Conservation (phyloP, 2,113 vertebrate genomes). For the Ageneiosus marmoratus region DNA sequence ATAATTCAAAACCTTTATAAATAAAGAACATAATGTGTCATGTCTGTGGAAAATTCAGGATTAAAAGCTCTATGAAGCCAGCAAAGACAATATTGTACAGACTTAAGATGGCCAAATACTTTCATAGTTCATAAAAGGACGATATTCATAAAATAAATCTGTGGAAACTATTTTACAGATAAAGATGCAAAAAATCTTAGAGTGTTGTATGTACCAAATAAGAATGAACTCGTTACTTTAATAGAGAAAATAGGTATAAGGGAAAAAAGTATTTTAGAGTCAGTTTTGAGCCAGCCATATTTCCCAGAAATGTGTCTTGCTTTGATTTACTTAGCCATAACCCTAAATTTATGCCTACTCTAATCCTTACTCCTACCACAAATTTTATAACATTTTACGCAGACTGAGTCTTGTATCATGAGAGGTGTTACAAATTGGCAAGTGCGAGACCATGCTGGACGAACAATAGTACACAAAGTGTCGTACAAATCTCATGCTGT, state of each 20-base stretch:
- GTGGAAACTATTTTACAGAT: background rate
- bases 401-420: background rate
- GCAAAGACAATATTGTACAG: no score
- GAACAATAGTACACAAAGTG: background rate
- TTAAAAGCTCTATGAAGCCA: background rate
- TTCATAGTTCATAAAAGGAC: no score
- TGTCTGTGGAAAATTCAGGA: background rate
- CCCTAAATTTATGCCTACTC: background rate
- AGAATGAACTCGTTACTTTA: background rate
- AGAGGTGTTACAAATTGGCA: background rate
- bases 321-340: background rate
- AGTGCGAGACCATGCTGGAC: background rate
- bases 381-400: background rate
- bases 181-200: background rate
- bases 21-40: background rate
- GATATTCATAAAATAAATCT: background rate
- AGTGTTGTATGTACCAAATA: background rate
- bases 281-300: background rate
- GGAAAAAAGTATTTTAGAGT: background rate
- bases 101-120: background rate
- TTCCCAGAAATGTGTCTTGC: background rate
- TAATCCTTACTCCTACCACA: constrained; percentile 5
- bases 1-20: background rate
- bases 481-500: background rate
- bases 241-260: background rate